These are phyloP conservation scores for Lepidochrysops patricia DNA, from an alignment of 2,888 invertebrate genomes.

Conservation along the genomic window DNA sequence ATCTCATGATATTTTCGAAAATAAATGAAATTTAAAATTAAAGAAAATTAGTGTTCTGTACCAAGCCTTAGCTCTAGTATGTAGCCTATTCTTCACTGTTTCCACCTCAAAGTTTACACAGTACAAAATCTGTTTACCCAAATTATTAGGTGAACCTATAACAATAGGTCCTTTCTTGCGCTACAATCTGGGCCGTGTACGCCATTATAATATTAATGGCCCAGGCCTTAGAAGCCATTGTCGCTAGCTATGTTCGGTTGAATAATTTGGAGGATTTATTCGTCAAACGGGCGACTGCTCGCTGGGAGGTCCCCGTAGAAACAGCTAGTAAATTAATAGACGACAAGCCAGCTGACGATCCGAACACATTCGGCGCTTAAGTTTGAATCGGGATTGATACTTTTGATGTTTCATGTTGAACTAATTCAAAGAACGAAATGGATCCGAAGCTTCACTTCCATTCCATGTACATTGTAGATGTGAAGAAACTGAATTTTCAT, in stretches of 20 bases:
- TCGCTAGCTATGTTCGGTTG: slow-evolving; percentile 8
- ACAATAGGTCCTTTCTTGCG: slow-evolving; percentile 5
- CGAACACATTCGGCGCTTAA: not conserved
- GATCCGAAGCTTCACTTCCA: too few species aligned
- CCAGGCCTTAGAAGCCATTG: slow-evolving; percentile 7
- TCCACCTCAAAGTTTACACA: not conserved
- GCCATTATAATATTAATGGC: slow-evolving; percentile 13
- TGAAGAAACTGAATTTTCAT: too few species aligned
- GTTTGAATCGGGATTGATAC: not conserved
- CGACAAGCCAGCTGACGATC: slow-evolving; percentile 34
- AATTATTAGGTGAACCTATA: not conserved
- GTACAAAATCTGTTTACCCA: not conserved
- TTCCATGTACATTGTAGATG: too few species aligned
- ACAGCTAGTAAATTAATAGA: slow-evolving; percentile 48
- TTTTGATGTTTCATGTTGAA: not conserved
- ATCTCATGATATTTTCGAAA: too few species aligned
- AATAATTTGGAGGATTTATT: slow-evolving; percentile 15
- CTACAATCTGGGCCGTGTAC: slow-evolving; percentile 9
- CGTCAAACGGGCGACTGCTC: slow-evolving; percentile 23
- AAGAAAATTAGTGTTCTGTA: too few species aligned
- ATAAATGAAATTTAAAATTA: too few species aligned
- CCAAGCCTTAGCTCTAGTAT: not conserved
- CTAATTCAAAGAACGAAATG: not conserved
- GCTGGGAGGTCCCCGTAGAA: slow-evolving; percentile 58
- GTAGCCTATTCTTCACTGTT: not conserved